Percentiles rank a stretch among this genome's conserved stretches.
phyloP scores from a whole-genome alignment of 2,888 invertebrate genomes.

The Lasioglossum leucozonium region DNA sequence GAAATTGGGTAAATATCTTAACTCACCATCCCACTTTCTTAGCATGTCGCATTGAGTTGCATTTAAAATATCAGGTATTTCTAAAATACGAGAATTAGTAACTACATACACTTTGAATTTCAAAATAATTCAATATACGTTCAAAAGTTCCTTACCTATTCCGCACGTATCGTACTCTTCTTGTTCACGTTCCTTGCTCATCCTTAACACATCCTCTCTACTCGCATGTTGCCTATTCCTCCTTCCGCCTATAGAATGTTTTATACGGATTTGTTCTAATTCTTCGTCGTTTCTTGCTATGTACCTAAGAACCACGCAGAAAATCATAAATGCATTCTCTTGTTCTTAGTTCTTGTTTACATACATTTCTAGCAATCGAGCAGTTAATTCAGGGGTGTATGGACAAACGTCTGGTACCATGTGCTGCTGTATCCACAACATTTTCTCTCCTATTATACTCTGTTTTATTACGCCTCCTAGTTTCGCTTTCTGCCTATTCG shows the following conservation, averaged over 20 bases:
- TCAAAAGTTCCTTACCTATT: slow-evolving; percentile 84
- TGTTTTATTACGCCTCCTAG: slow-evolving; percentile 89
- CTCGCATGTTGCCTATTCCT: slow-evolving; percentile 92
- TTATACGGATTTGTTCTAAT: slow-evolving; percentile 91
- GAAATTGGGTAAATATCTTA: slow-evolving; percentile 88
- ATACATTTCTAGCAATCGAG: slow-evolving; percentile 87
- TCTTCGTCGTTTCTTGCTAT: slow-evolving; percentile 90
- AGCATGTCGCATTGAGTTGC: slow-evolving; percentile 87
- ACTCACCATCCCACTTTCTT: slow-evolving; percentile 89
- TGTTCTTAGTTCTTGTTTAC: background rate
- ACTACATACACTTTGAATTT: too few species aligned
- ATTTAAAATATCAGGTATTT: slow-evolving; percentile 90
- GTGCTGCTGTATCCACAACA: slow-evolving; percentile 91
- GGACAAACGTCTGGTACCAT: slow-evolving; percentile 86
- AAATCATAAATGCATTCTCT: background rate
- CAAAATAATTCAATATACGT: background rate
- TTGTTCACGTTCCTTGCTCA: slow-evolving; percentile 90
- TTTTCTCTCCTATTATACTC: slow-evolving; percentile 91
- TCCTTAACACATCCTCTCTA: slow-evolving; percentile 91
- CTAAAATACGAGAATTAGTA: slow-evolving; percentile 80
- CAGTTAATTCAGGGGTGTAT: slow-evolving; percentile 87
- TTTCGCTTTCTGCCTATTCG: slow-evolving; percentile 87
- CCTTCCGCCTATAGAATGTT: slow-evolving; percentile 91
- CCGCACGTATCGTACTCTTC: slow-evolving; percentile 92
- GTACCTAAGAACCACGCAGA: slow-evolving; percentile 83